Evolutionary conservation across 2,888 invertebrate species (phyloP).

Genomic region (Drosophila ochracea): DNA sequence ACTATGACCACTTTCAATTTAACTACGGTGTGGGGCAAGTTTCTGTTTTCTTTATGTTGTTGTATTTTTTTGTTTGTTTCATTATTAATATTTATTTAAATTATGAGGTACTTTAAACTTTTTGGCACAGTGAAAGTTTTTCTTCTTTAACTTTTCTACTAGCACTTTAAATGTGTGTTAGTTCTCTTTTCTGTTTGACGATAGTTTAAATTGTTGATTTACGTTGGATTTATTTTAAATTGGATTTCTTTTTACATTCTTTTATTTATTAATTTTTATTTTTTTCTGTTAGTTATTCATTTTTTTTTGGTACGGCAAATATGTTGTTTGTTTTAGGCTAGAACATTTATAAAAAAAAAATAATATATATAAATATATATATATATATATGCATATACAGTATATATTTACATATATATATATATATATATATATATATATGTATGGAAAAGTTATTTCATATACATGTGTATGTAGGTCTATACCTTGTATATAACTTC

Average conservation of each 20-base stretch:
- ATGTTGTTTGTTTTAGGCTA: conserved; percentile 38
- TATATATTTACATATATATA: conserved; percentile 26
- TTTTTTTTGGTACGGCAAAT: conserved; percentile 79
- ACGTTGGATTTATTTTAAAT: conserved; percentile 27
- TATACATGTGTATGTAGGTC: conserved; percentile 26
- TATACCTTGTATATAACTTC: conserved; percentile 48
- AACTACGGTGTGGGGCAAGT: conserved; percentile 46
- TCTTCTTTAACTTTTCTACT: conserved; percentile 85
- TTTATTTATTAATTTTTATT: conserved; percentile 40
- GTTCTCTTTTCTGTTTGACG: conserved; percentile 38
- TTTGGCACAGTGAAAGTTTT: conserved; percentile 92
- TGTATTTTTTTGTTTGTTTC: conserved; percentile 39
- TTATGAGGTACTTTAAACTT: conserved; percentile 91
- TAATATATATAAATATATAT: conserved; percentile 22
- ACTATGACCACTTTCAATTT: conserved; percentile 27
- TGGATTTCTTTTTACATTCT: conserved; percentile 26
- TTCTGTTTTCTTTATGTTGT: conserved; percentile 39
- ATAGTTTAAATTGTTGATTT: conserved; percentile 36
- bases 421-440: conserved; percentile 40
- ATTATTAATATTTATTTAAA: conserved; percentile 80
- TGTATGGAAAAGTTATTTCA: conserved; percentile 36
- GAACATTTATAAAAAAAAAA: conserved; percentile 55
- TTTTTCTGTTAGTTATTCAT: conserved; percentile 29
- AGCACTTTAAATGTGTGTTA: conserved; percentile 70
- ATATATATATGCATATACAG: conserved; percentile 32